Evolutionary conservation across 2,797 vertebrate genomes (phyloP).

Genomic region (Parauchenoglanis punctatus): DNA sequence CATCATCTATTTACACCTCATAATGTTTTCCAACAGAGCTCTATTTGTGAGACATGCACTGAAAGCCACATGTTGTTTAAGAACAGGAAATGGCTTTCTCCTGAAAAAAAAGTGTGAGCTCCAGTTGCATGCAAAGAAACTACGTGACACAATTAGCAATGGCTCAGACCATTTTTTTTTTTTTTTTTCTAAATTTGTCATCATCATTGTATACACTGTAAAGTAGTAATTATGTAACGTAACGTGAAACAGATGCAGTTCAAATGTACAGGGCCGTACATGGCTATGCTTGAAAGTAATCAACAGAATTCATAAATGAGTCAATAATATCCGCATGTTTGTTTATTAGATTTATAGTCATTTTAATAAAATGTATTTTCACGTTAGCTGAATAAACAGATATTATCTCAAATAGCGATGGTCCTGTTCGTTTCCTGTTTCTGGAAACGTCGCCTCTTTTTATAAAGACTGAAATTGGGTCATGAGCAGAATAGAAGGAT

Average conservation of each 20-base stretch:
- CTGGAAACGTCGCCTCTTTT: not conserved
- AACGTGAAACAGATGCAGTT: not conserved
- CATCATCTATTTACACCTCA: slow-evolving; percentile 4
- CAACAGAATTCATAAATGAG: not conserved
- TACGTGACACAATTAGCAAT: slow-evolving; percentile 37
- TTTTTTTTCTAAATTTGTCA: not conserved
- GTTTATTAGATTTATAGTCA: not conserved
- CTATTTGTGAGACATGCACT: slow-evolving; percentile 3
- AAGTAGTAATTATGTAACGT: not conserved
- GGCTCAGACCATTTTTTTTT: not conserved
- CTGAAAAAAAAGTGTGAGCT: slow-evolving; percentile 56
- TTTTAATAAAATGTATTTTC: not conserved
- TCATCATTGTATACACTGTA: not conserved
- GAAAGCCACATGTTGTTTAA: slow-evolving; percentile 31
- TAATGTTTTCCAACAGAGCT: slow-evolving; percentile 15
- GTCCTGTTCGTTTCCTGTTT: no score
- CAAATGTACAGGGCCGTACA: not conserved
- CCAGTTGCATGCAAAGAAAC: slow-evolving; percentile 54
- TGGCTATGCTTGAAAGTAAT: not conserved
- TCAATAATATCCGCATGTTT: not conserved
- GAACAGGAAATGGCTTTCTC: slow-evolving; percentile 60
- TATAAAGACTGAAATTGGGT: not conserved
- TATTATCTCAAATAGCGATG: not conserved
- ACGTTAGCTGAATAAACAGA: not conserved
- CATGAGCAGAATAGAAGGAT: not conserved